Evolutionary conservation across 2,113 vertebrate species (phyloP).

Genomic region (Odobenus rosmarus): DNA sequence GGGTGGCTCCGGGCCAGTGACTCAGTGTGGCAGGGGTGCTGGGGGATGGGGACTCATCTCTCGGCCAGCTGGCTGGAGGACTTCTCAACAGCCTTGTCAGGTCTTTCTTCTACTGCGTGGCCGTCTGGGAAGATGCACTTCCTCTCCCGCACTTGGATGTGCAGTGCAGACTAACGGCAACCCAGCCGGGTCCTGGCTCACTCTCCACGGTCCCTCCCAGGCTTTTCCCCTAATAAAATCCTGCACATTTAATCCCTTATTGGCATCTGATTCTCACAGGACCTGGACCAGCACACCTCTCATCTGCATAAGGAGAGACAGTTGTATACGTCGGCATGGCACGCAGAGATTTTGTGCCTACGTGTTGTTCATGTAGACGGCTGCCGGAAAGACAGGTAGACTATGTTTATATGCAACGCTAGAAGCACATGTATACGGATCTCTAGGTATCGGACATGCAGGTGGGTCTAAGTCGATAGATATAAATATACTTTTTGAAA

Average conservation of each 20-base stretch:
- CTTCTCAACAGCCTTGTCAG: not conserved
- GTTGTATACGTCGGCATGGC: fast-evolving
- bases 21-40: not conserved
- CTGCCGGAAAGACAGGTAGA: not conserved
- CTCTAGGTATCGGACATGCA: not conserved
- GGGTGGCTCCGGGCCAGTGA: not conserved
- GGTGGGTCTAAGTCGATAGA: not conserved
- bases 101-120: not conserved
- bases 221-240: not conserved
- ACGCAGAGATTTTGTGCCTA: not conserved
- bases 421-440: not conserved
- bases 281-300: not conserved
- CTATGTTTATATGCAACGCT: not conserved
- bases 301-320: not conserved
- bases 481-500: not conserved
- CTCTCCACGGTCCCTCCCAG: not conserved
- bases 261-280: constrained; percentile 2
- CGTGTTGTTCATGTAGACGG: not conserved
- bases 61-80: too few species aligned
- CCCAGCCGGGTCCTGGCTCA: not conserved
- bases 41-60: not conserved
- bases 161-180: too few species aligned
- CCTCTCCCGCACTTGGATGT: not conserved
- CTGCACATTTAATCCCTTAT: not conserved
- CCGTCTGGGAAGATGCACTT: not conserved